These are phyloP conservation scores for Myopa testacea DNA, from an alignment of 2,888 invertebrate species.

Conservation along the genomic window DNA sequence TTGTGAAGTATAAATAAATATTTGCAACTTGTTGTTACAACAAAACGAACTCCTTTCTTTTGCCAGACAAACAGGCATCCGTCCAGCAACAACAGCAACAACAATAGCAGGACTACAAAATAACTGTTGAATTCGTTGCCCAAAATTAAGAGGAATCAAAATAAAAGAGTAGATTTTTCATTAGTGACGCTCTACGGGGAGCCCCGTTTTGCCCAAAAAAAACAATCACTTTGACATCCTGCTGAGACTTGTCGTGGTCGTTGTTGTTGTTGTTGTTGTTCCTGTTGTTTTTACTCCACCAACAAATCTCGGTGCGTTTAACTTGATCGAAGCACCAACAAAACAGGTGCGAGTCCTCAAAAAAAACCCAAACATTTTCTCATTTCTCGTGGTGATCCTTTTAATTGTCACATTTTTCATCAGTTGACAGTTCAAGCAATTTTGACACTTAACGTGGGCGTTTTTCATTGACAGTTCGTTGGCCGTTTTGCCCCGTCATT, in stretches of 20 bases:
- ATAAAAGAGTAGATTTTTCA: background rate
- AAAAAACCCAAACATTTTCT: background rate
- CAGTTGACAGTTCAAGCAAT: background rate
- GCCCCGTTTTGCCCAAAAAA: background rate
- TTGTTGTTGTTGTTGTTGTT: slow-evolving; percentile 9
- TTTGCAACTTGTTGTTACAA: slow-evolving; percentile 22
- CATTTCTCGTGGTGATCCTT: background rate
- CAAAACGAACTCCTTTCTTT: slow-evolving; percentile 10
- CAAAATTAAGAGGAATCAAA: slow-evolving; percentile 4
- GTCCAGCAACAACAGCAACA: background rate
- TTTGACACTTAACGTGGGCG: slow-evolving; percentile 25
- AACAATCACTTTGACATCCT: background rate
- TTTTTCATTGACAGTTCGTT: slow-evolving; percentile 20
- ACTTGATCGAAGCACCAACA: too few species aligned
- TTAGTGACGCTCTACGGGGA: slow-evolving; percentile 1
- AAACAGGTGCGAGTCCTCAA: slow-evolving; percentile 4
- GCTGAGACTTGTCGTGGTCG: background rate
- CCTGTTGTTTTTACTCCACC: background rate
- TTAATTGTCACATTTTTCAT: slow-evolving; percentile 24
- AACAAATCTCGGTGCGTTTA: background rate
- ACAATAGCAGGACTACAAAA: background rate
- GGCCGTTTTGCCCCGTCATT: slow-evolving; percentile 24
- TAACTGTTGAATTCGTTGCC: background rate
- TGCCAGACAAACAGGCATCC: slow-evolving; percentile 24
- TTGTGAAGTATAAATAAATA: slow-evolving; percentile 1